Evolutionary conservation across 1,140 invertebrate species (phyloP).

Genomic region (Leptinotarsa lineolata): DNA sequence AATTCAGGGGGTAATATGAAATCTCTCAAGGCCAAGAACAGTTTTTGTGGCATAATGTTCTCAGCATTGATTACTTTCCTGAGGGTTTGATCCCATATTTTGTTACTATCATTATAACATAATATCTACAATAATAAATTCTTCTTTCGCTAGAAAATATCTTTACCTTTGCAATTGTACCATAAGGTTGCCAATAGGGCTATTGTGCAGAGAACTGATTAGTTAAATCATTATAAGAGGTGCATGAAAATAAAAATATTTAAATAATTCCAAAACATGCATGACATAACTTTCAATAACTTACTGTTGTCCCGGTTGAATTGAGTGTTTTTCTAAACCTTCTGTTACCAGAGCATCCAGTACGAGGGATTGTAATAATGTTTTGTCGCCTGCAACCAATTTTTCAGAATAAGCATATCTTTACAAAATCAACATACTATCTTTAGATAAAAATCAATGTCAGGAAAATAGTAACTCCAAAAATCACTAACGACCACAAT

Average conservation of each 20-base stretch:
- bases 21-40: too few relatives aligned
- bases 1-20: too few relatives aligned
- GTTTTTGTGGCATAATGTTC: too few relatives aligned
- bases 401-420: background rate
- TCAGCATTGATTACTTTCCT: too few relatives aligned
- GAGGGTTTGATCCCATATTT: too few relatives aligned
- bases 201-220: conserved; percentile 62
- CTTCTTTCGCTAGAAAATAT: conserved; percentile 4
- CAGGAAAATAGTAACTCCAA: too few relatives aligned
- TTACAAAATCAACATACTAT: too few relatives aligned
- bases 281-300: conserved; percentile 43
- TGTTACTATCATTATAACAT: too few relatives aligned
- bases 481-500: too few relatives aligned
- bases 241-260: conserved; percentile 35
- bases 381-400: conserved; percentile 70
- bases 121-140: too few relatives aligned
- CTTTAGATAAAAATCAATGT: too few relatives aligned
- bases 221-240: conserved; percentile 50
- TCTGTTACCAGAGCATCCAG: conserved; percentile 81
- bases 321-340: conserved; percentile 65
- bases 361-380: conserved; percentile 78
- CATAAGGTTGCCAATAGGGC: conserved; percentile 85
- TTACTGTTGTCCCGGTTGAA: conserved; percentile 63
- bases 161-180: conserved; percentile 83
- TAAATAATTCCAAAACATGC: conserved; percentile 31